Percentiles rank a stretch among this genome's conserved stretches.
These are phyloP conservation scores for Microplitis deprimator DNA, from an alignment of 2,888 invertebrate genomes.

Conservation along the genomic window DNA sequence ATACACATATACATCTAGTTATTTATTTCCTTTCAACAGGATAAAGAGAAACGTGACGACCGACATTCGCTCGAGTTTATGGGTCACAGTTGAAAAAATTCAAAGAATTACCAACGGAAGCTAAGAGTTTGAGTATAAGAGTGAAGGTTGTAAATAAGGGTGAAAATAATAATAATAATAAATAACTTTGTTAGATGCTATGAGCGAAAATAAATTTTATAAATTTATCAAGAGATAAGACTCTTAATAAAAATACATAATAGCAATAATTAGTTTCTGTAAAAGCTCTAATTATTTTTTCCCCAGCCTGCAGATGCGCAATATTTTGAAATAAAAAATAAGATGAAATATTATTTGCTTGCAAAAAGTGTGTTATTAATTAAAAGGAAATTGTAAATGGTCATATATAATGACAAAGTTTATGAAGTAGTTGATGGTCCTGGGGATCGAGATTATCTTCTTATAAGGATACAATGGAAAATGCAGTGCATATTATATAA, in stretches of 20 bases:
- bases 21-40: neutral
- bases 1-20: neutral
- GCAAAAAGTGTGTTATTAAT: no score
- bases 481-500: neutral
- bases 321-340: no score
- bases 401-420: neutral
- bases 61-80: neutral
- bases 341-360: no score
- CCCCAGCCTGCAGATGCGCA: no score
- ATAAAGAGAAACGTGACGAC: neutral
- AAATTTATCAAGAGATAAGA: neutral
- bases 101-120: neutral
- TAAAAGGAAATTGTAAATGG: no score
- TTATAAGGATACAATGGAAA: neutral
- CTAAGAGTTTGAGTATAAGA: neutral
- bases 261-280: no score
- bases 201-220: neutral
- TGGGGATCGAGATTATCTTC: neutral
- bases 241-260: no score
- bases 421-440: neutral
- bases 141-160: neutral
- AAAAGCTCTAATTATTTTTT: no score
- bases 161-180: neutral
- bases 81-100: neutral
- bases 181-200: neutral